Evolutionary conservation across 2,888 invertebrate species (phyloP).

Genomic region (Agapostemon virescens): DNA sequence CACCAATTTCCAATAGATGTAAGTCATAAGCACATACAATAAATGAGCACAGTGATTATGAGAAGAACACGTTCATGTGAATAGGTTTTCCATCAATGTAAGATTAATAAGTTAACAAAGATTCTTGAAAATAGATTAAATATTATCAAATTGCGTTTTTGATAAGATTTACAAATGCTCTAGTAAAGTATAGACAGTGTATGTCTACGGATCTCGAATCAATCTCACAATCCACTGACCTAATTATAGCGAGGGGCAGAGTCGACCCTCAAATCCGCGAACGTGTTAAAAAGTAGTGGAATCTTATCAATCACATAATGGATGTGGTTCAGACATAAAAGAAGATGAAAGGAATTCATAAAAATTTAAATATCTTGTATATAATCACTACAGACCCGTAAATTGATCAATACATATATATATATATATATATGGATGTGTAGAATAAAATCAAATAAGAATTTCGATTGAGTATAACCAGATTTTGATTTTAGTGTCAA

Average conservation of each 20-base stretch:
- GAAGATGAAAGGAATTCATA: background rate
- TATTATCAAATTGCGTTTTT: background rate
- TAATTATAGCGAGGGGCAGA: background rate
- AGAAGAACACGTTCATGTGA: too few species aligned
- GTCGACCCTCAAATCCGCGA: background rate
- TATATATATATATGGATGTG: too few species aligned
- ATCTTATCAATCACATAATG: background rate
- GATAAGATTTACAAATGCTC: background rate
- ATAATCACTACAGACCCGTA: background rate
- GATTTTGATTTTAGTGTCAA: background rate
- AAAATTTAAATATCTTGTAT: background rate
- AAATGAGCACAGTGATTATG: too few species aligned
- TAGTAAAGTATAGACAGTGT: background rate
- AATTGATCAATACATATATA: background rate
- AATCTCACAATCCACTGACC: background rate
- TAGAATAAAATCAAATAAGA: background rate
- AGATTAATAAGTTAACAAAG: too few species aligned
- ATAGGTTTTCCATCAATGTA: too few species aligned
- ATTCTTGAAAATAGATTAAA: too few species aligned
- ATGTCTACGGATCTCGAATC: background rate
- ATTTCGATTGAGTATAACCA: background rate
- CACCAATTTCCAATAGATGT: too few species aligned
- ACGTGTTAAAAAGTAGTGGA: background rate
- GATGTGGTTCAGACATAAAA: background rate
- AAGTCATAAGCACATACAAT: too few species aligned